Conservation (phyloP, 2,888 invertebrate species). For the Ornithoptera alexandrae region DNA sequence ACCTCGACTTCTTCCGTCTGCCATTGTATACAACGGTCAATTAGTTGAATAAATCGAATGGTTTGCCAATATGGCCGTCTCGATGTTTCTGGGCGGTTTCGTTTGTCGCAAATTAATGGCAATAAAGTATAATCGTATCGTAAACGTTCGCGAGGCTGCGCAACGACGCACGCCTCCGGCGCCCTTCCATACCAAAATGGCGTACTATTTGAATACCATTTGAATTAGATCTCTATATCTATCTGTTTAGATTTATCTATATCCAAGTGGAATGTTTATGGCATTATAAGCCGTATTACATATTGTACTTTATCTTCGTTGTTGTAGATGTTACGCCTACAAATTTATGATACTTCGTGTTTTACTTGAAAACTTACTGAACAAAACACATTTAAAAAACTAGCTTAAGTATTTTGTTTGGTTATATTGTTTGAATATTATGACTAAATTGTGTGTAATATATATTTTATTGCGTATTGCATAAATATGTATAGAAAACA, state of each 20-base stretch:
- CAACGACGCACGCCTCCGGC: constrained; percentile 53
- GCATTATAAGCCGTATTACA: constrained; percentile 11
- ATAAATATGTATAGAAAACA: no score
- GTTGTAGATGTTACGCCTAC: constrained; percentile 11
- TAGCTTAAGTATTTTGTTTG: no score
- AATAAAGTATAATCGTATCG: constrained; percentile 76
- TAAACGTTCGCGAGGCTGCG: constrained; percentile 55
- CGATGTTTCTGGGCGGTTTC: constrained; percentile 65
- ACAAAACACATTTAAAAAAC: background rate
- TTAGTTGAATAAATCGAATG: constrained; percentile 55
- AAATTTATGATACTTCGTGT: background rate
- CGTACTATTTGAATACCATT: constrained; percentile 49
- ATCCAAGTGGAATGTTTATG: constrained; percentile 10
- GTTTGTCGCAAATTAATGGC: constrained; percentile 76
- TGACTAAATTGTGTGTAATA: no score
- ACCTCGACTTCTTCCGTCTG: background rate
- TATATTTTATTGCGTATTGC: no score
- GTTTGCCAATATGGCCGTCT: constrained; percentile 58
- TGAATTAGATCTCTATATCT: constrained; percentile 33
- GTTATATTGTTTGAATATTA: no score
- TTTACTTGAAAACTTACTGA: background rate
- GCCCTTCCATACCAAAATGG: constrained; percentile 59
- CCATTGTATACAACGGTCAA: constrained; percentile 30
- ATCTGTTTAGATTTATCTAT: constrained; percentile 17
- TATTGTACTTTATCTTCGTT: constrained; percentile 5